Percentiles rank a stretch among this genome's conserved stretches.
phyloP scores from a whole-genome alignment of 2,888 invertebrate species.

The Drosophila colorata region DNA sequence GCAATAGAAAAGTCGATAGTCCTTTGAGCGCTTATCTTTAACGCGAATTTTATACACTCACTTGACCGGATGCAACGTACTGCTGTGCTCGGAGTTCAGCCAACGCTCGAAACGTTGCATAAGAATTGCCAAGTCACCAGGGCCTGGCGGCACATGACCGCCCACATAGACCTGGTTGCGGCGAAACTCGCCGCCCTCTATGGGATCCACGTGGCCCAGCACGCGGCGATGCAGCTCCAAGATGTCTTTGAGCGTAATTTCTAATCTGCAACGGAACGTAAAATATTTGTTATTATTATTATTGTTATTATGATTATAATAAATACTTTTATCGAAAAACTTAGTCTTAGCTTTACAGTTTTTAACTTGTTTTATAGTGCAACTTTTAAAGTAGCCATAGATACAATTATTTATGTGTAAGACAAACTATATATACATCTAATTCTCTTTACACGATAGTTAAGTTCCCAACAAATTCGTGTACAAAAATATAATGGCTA shows the following conservation, averaged over 20 bases:
- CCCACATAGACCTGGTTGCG: constrained; percentile 97
- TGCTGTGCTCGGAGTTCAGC: constrained; percentile 95
- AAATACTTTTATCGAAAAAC: too few relatives aligned
- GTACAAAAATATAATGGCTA: too few relatives aligned
- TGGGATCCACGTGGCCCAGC: constrained; percentile 96
- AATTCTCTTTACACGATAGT: too few relatives aligned
- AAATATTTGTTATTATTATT: too few relatives aligned
- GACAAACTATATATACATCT: too few relatives aligned
- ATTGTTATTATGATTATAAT: too few relatives aligned
- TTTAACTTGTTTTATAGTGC: too few relatives aligned
- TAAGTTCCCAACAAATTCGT: too few relatives aligned
- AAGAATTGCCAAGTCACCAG: constrained; percentile 91
- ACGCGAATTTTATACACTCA: constrained; percentile 69
- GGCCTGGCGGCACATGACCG: constrained; percentile 96
- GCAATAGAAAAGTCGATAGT: constrained; percentile 20
- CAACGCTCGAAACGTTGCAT: constrained; percentile 96
- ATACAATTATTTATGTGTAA: too few relatives aligned
- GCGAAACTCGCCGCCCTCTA: constrained; percentile 95
- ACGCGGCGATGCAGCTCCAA: constrained; percentile 96
- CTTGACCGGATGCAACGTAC: constrained; percentile 94
- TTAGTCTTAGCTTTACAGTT: too few relatives aligned
- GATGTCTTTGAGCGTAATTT: constrained; percentile 94
- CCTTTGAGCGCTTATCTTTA: neutral
- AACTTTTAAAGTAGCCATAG: too few relatives aligned
- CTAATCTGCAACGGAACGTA: constrained; percentile 86